These are phyloP conservation scores for Athrips mouffetella DNA, from an alignment of 2,888 invertebrate species.

Conservation along the genomic window DNA sequence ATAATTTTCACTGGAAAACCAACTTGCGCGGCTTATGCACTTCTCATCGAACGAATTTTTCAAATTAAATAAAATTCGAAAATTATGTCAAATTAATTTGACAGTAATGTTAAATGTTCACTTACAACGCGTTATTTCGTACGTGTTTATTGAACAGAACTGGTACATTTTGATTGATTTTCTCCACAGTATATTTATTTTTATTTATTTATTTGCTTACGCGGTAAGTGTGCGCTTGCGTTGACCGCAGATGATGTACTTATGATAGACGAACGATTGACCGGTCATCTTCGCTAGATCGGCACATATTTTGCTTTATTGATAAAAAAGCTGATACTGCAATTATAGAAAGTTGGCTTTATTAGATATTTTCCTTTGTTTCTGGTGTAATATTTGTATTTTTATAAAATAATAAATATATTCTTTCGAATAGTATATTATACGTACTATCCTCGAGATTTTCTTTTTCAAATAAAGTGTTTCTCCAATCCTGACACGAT, in stretches of 20 bases:
- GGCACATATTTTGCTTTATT: neutral
- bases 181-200: slow-evolving; percentile 5
- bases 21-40: neutral
- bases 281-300: slow-evolving; percentile 16
- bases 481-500: too few relatives aligned
- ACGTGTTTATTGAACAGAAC: too few relatives aligned
- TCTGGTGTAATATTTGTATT: too few relatives aligned
- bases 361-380: too few relatives aligned
- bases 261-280: slow-evolving; percentile 13
- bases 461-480: too few relatives aligned
- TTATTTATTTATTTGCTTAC: slow-evolving; percentile 16
- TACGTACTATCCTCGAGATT: too few relatives aligned
- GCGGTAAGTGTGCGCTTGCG: slow-evolving; percentile 28
- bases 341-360: slow-evolving; percentile 5
- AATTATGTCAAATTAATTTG: neutral
- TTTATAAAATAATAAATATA: too few relatives aligned
- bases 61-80: too few relatives aligned
- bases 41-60: too few relatives aligned
- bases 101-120: neutral
- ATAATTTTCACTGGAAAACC: slow-evolving; percentile 15
- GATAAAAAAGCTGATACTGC: neutral
- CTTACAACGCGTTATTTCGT: too few relatives aligned
- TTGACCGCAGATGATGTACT: slow-evolving; percentile 38
- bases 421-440: too few relatives aligned
- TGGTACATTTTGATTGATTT: too few relatives aligned